Base-by-base conservation (phyloP, 1,140 invertebrate genomes). In the Heterodera carotae region DNA sequence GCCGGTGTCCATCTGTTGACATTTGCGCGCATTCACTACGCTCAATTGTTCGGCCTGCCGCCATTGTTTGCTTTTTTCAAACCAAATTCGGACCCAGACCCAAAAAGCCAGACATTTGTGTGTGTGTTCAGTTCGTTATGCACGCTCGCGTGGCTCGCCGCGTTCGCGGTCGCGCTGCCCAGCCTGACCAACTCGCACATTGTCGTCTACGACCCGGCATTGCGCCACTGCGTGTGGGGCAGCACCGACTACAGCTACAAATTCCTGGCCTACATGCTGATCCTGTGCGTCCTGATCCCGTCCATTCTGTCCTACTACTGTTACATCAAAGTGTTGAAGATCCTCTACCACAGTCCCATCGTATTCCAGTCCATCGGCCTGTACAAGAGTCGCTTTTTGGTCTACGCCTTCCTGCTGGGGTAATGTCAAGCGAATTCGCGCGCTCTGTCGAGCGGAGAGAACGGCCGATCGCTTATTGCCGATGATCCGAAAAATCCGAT, bases 1-100 rank as follows among this genome's bases (percentile, higher is more conserved):
- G 86, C 85, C 8, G 85, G 85, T n/a, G 85, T 87, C 12, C 85
- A 87, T 74, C 66, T 87, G 43, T 80, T 87, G 22, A 87, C 85
- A 31, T 87, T 87, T 60, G 86, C 86, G 29, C 82, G 85, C 29
- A 87, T 87, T 68, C 85, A 87, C 75, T 87, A 87, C 70, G 86
- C 87, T 12, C 85, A 87, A 77, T 70, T 87, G 18, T 87, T 87
- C 71, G 85, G 85, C 12, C 67, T 88, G 2, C 60, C 70, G 15
- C 86, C 85, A 5, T 69, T 36, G n/a, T 78, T 82, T 53, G n/a
- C 67, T 6, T 43, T 43, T 67, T 22, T 36, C 1, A 36, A 18
- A 29, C 8, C 6, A 25, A 1, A 76, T 39, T 76, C 31, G 29
- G n/a, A n/a, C n/a, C n/a, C n/a, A n/a, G n/a, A n/a, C n/a, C n/a